These are phyloP conservation scores for Hyalella azteca DNA, from an alignment of 2,888 invertebrate genomes.

Conservation along the genomic window DNA sequence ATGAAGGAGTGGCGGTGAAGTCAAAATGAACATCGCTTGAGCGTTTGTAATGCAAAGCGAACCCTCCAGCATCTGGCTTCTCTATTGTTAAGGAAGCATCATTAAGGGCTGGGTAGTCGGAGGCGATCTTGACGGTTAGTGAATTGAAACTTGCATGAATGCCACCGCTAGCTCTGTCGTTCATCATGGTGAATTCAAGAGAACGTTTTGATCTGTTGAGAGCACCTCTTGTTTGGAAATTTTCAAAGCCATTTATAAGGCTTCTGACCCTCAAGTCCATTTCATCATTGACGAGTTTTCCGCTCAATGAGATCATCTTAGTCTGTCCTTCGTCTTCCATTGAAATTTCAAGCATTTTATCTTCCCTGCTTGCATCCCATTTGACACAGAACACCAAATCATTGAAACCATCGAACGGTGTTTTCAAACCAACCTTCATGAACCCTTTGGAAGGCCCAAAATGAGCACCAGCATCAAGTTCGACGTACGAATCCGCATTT, in stretches of 20 bases:
- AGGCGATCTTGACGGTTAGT: constrained; percentile 42
- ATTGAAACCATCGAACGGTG: constrained; percentile 46
- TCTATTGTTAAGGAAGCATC: constrained; percentile 45
- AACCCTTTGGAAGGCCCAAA: constrained; percentile 37
- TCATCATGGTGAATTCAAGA: constrained; percentile 50
- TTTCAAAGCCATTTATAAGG: constrained; percentile 45
- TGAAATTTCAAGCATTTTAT: constrained; percentile 45
- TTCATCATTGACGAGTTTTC: constrained; percentile 47
- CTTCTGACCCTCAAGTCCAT: constrained; percentile 46
- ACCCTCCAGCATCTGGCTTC: constrained; percentile 36
- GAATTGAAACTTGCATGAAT: constrained; percentile 50
- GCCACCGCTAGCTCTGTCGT: constrained; percentile 43
- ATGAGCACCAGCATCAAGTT: constrained; percentile 36
- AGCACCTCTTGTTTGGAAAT: constrained; percentile 42
- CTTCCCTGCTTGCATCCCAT: constrained; percentile 43
- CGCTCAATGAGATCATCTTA: constrained; percentile 44
- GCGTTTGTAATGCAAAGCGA: constrained; percentile 44
- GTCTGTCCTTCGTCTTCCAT: constrained; percentile 42
- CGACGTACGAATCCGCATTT: neutral
- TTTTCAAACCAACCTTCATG: constrained; percentile 21
- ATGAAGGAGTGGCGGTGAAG: constrained; percentile 9
- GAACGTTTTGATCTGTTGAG: constrained; percentile 52
- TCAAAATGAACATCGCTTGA: constrained; percentile 40
- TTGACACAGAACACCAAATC: constrained; percentile 38
- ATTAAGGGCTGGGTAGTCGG: constrained; percentile 44